phyloP scores from a whole-genome alignment of 92 coral and sea anemone species.

The Zoanthus sansibaricus region DNA sequence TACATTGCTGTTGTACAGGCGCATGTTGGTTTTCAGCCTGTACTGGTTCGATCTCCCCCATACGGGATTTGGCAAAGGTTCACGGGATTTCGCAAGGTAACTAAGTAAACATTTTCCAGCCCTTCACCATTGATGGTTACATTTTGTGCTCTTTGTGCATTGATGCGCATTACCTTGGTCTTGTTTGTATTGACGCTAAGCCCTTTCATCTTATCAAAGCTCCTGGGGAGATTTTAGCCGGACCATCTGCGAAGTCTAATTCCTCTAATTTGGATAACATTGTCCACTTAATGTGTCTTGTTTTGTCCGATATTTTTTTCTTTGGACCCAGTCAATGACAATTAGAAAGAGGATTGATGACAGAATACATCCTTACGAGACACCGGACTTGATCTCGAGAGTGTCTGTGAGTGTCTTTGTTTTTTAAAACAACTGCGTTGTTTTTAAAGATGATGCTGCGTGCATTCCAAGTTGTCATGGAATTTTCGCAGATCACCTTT shows the following conservation, averaged over 20 bases:
- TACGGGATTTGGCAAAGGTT: background rate
- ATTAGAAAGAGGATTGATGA: conserved; percentile 10
- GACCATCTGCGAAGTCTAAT: background rate
- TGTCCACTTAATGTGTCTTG: background rate
- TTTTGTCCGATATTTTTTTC: background rate
- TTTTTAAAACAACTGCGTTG: background rate
- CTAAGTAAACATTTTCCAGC: background rate
- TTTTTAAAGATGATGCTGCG: background rate
- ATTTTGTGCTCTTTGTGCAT: background rate
- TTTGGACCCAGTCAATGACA: conserved; percentile 7
- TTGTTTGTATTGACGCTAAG: background rate
- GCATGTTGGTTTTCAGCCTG: background rate
- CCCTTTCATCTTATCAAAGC: too few species aligned
- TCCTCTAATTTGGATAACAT: background rate
- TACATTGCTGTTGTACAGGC: background rate
- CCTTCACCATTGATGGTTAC: background rate
- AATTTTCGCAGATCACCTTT: background rate
- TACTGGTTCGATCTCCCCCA: background rate
- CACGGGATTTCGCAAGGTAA: background rate
- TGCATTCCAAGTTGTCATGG: background rate
- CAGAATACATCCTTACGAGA: background rate
- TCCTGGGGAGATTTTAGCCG: too few species aligned
- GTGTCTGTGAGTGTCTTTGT: too few species aligned
- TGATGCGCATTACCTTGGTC: background rate
- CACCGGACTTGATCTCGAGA: background rate